Evolutionary conservation across 2,797 vertebrate species (phyloP), one percentile per base, ranked within the genome.

Genomic region (Acipenser transmontanus): DNA sequence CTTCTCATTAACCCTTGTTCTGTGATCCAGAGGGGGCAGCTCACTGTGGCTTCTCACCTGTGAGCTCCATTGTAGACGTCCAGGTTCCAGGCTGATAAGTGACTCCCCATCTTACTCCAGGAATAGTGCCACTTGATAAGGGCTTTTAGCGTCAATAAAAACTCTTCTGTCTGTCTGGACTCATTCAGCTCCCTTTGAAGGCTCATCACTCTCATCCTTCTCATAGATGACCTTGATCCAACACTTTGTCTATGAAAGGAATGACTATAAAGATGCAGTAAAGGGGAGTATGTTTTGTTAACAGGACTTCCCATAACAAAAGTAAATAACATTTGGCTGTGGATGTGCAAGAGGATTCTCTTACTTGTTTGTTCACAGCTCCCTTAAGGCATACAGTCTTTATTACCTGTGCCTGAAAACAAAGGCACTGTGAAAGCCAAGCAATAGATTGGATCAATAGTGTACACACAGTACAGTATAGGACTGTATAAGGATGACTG

Each of bases 201-300:
- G 63, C 77, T 84, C 79, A 80, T 76, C 64, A 71, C 64, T 68
- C 68, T 73, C 67, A 71, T 13, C 73, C 77, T 8, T 59, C 8
- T 77, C 79, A 71, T 68, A 76, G 80, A 78, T 86, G 87, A 88
- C 85, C 85, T 82, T 81, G 83, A 76, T 85, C 77, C 78, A 76
- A 72, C 78, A 75, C 80, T 78, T 76, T 80, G 81, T 74, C 75
- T 81, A 79, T 80, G 74, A 78, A 73, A 75, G 78, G 75, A 50
- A 62, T 20, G 50, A 51, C 48, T 56, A 49, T 61, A 65, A 87
- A 88, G 88, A n/a, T 69, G 74, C 70, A 71, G 77, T 81, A 78
- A 81, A 82, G 77, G 5, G 82, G 74, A 20, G 49, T 66, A 62
- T 63, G 73, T 71, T 76, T 75, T 74, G 77, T 80, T 81, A 79